A percentile compares a stretch with the other conserved stretches of the same genome.
phyloP scores from a whole-genome alignment of 1,140 invertebrate species.

The Tetragnatha versicolor region DNA sequence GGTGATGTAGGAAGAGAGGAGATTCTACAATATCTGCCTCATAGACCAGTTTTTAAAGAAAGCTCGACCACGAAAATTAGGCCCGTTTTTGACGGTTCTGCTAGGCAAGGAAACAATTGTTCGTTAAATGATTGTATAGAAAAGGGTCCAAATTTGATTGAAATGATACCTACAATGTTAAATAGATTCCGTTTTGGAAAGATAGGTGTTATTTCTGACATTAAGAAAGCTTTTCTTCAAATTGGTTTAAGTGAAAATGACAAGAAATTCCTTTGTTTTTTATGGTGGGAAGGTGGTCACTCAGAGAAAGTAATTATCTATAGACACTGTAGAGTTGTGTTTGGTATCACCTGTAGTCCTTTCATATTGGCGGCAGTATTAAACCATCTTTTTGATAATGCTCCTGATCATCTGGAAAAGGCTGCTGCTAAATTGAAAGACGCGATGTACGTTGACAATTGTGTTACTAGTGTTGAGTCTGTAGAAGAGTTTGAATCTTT shows the following conservation, averaged over 20 bases:
- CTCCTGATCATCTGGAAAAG: background rate
- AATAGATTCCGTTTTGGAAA: constrained; percentile 1
- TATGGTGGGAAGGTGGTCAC: background rate
- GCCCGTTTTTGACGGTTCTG: constrained; percentile 37
- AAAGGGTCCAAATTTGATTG: constrained; percentile 34
- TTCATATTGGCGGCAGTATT: background rate
- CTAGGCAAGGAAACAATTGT: background rate
- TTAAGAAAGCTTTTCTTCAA: constrained; percentile 20
- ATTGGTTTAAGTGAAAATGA: constrained; percentile 2
- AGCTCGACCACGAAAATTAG: constrained; percentile 50
- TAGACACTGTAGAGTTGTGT: background rate
- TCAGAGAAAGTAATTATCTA: background rate
- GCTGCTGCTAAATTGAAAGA: background rate
- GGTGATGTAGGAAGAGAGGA: too few species aligned
- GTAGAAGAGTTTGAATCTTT: background rate
- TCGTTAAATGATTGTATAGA: constrained; percentile 37
- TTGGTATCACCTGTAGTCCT: background rate
- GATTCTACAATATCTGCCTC: too few species aligned
- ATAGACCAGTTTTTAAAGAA: too few species aligned
- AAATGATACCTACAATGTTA: constrained; percentile 59
- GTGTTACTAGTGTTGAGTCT: constrained; percentile 1
- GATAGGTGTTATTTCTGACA: background rate
- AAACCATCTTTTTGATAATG: background rate
- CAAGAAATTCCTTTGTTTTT: background rate
- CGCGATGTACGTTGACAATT: constrained; percentile 24